Base-by-base conservation (phyloP, 2,113 vertebrate genomes). In the Hiodon tergisus region DNA sequence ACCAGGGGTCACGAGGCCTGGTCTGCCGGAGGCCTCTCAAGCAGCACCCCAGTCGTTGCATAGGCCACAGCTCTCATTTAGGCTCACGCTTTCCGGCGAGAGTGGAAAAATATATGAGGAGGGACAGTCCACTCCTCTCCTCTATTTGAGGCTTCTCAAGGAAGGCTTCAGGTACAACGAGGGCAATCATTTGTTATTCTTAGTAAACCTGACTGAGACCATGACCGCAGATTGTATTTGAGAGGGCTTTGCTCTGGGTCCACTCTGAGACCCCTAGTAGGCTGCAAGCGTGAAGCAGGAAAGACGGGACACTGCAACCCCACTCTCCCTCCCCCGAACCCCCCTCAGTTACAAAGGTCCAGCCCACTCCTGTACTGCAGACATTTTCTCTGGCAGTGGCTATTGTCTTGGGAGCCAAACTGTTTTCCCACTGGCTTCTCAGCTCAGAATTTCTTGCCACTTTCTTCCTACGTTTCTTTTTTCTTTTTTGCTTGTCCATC, bases 311-410 rank as follows among this genome's bases (percentile, higher is more conserved):
- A 76, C 69, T 65, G 16, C 51, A 51, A 8, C 69, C 17, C 69
- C 60, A 55, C 51, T 54, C 70, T 65, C 50, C 81, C 69, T 78
- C 77, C 74, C 65, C 80, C 79, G 5, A 52, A 78, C 84, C 72
- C 51, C 75, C 78, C 78, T 77, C 78, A 77, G 68, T n/a, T 77
- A 85, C 85, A 58, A 78, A 75, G 78, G 75, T 87, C 82, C 66
- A 79, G 81, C 84, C 87, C 88, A 81, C 55, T 81, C 74, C 77
- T 53, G 75, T 87, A 90, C 79, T 88, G 84, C 84, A 90, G 87
- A 88, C 86, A 81, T 92, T 94, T 91, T 86, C 84, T 89, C 90
- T 92, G 89, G 89, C 91, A 81, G 77, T 79, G 80, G 85, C 86
- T 74, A 74, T 86, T 91, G 88, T 89, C 87, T 78, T 77, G 87